phyloP scores from a whole-genome alignment of 2,797 vertebrate species.

The Moxostoma hubbsi region DNA sequence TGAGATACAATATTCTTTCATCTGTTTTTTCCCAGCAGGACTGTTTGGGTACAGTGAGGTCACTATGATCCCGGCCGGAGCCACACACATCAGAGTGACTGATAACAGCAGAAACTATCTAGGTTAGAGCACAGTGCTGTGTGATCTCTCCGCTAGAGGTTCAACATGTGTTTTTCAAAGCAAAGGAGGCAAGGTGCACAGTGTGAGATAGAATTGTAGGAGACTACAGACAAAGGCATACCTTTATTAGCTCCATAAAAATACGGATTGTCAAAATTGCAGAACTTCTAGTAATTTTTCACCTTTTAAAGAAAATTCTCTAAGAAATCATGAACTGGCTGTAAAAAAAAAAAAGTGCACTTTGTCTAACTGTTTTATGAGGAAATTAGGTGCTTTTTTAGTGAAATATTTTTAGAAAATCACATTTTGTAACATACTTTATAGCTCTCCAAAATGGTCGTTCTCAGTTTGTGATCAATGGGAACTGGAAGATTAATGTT shows the following conservation, averaged over 20 bases:
- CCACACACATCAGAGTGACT: constrained; percentile 84
- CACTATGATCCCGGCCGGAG: constrained; percentile 84
- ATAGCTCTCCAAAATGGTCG: constrained; percentile 82
- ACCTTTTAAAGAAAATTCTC: not conserved
- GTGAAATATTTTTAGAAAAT: no score
- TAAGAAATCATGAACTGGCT: no score
- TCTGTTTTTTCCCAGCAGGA: constrained; percentile 62
- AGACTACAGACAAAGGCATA: not conserved
- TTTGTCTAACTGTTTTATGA: no score
- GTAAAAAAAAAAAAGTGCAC: no score
- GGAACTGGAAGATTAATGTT: constrained; percentile 83
- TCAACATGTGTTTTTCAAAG: constrained; percentile 24
- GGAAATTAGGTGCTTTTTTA: no score
- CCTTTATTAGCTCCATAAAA: not conserved
- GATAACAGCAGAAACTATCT: constrained; percentile 87
- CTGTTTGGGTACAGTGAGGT: constrained; percentile 84
- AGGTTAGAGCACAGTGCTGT: constrained; percentile 68
- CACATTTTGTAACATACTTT: not conserved
- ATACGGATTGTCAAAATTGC: not conserved
- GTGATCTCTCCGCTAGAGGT: constrained; percentile 1
- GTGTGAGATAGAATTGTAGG: not conserved
- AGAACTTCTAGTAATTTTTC: not conserved
- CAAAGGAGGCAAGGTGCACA: constrained; percentile 12
- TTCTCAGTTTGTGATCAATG: constrained; percentile 85
- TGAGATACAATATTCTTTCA: constrained; percentile 16